Conservation (phyloP, 2,797 vertebrate species). For the Botia almorhae region DNA sequence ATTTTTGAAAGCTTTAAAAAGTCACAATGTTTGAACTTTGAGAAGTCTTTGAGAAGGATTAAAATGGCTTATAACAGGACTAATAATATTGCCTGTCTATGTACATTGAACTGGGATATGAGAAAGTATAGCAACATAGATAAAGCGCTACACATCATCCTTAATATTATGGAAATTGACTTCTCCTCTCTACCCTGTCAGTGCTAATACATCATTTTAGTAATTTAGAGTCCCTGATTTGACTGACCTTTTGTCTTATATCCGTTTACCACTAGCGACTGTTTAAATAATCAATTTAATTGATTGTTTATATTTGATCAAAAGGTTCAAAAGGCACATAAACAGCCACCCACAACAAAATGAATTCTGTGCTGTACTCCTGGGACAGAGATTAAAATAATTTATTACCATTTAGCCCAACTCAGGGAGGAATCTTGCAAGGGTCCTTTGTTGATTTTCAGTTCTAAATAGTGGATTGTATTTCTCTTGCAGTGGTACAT, state of each 20-base stretch:
- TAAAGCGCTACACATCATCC: neutral
- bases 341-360: neutral
- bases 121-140: no score
- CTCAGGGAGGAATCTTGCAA: neutral
- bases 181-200: neutral
- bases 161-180: neutral
- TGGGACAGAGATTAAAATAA: neutral
- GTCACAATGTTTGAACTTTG: no score
- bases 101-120: neutral
- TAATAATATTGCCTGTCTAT: neutral
- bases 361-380: neutral
- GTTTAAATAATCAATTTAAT: neutral
- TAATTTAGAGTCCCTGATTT: conserved; percentile 25
- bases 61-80: neutral
- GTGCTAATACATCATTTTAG: conserved; percentile 34
- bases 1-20: no score
- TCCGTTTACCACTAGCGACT: conserved; percentile 14
- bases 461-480: conserved; percentile 4
- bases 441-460: neutral
- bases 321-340: neutral
- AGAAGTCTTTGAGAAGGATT: no score
- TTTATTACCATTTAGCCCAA: neutral
- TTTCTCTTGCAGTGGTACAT: conserved; percentile 5
- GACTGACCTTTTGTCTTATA: conserved; percentile 2
- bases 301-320: conserved; percentile 3